A percentile compares a stretch with the other conserved stretches of the same genome.
Conservation (phyloP, 2,113 vertebrate species). For the Orcinus orca region DNA sequence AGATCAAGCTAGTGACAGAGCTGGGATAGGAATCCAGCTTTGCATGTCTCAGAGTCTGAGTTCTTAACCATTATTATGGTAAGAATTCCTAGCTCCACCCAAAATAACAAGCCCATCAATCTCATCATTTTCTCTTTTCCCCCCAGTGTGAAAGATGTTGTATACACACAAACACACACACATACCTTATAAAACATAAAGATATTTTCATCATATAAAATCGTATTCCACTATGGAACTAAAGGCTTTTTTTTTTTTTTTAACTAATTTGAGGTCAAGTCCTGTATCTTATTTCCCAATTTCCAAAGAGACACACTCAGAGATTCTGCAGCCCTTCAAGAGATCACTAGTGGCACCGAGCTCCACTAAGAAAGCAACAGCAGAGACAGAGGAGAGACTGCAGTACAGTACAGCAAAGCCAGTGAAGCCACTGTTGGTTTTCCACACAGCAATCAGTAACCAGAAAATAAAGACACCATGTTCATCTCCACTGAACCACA, state of each 20-base stretch:
- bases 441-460: background rate
- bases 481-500: background rate
- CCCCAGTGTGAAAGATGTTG: background rate
- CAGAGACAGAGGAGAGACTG: background rate
- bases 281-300: background rate
- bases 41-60: background rate
- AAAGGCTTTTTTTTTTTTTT: background rate
- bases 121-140: background rate
- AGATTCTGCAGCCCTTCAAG: background rate
- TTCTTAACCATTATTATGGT: background rate
- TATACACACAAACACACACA: background rate
- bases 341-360: background rate
- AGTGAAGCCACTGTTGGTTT: background rate
- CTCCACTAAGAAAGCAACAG: background rate
- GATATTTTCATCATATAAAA: background rate
- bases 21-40: background rate
- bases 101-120: background rate
- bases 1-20: background rate
- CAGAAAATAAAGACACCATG: background rate
- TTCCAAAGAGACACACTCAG: background rate
- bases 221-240: background rate
- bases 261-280: background rate
- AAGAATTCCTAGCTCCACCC: background rate
- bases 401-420: rapidly evolving
- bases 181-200: background rate